These are phyloP conservation scores for Crypturellus undulatus DNA, from an alignment of 2,113 vertebrate species.

Conservation along the genomic window DNA sequence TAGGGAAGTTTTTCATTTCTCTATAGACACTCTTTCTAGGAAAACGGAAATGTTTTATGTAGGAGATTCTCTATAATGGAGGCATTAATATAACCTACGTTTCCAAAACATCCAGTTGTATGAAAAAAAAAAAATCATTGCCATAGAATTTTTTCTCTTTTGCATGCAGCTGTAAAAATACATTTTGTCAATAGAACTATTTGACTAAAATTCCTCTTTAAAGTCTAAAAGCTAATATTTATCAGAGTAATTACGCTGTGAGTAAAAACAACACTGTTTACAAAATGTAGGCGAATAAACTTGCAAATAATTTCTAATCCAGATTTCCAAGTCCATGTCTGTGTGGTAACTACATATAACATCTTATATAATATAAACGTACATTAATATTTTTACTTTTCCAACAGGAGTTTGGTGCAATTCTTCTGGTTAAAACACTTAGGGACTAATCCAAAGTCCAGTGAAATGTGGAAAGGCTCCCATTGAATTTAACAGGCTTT, in stretches of 20 bases:
- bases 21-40: background rate
- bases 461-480: constrained; percentile 58
- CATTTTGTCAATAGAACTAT: background rate
- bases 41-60: background rate
- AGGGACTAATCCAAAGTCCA: constrained; percentile 52
- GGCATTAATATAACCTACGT: background rate
- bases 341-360: background rate
- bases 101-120: background rate
- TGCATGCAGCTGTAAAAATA: background rate
- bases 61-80: background rate
- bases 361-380: background rate
- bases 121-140: background rate
- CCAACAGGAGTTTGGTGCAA: constrained; percentile 56
- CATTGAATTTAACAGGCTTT: constrained; percentile 64
- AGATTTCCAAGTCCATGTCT: background rate
- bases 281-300: background rate
- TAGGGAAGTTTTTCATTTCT: background rate
- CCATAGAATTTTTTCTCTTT: background rate
- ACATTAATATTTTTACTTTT: constrained; percentile 52
- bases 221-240: background rate
- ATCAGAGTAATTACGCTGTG: background rate
- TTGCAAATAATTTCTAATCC: background rate
- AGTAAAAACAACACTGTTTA: background rate
- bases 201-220: background rate
- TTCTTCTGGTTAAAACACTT: constrained; percentile 72